phyloP scores from a whole-genome alignment of 2,888 invertebrate genomes.

The Aleiodes alternator region DNA sequence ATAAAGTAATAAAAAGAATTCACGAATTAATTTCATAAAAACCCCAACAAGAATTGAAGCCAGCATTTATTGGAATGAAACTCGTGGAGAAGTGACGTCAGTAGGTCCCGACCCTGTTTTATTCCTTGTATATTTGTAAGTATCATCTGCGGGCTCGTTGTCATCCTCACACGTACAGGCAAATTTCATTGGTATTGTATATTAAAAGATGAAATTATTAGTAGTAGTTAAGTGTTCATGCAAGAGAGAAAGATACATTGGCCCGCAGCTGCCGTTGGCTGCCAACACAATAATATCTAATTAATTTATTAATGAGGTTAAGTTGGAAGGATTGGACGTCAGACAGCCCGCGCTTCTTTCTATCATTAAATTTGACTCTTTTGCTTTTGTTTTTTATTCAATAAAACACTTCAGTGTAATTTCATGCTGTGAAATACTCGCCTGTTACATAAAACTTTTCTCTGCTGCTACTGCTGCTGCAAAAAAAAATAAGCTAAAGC shows the following conservation, averaged over 20 bases:
- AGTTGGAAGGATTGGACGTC: slow-evolving; percentile 73
- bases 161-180: slow-evolving; percentile 20
- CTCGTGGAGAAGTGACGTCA: slow-evolving; percentile 59
- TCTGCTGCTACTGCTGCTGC: slow-evolving; percentile 5
- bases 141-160: slow-evolving; percentile 62
- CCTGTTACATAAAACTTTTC: slow-evolving; percentile 57
- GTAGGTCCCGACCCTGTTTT: slow-evolving; percentile 60
- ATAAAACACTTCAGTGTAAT: background rate
- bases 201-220: slow-evolving; percentile 43
- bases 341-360: slow-evolving; percentile 66
- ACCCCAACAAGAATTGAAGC: slow-evolving; percentile 10
- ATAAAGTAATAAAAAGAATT: too few species aligned
- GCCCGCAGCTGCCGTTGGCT: slow-evolving; percentile 70
- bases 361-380: slow-evolving; percentile 24
- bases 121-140: slow-evolving; percentile 52
- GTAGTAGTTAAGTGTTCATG: slow-evolving; percentile 15
- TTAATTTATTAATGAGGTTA: slow-evolving; percentile 75
- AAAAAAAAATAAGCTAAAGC: slow-evolving; percentile 66
- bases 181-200: slow-evolving; percentile 23
- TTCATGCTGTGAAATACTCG: background rate
- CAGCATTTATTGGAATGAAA: slow-evolving; percentile 21
- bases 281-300: slow-evolving; percentile 75
- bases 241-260: slow-evolving; percentile 42
- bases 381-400: slow-evolving; percentile 5
- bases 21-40: slow-evolving; percentile 23